Base-by-base conservation (phyloP, 2,797 vertebrate genomes). In the Tarsius wallacei region DNA sequence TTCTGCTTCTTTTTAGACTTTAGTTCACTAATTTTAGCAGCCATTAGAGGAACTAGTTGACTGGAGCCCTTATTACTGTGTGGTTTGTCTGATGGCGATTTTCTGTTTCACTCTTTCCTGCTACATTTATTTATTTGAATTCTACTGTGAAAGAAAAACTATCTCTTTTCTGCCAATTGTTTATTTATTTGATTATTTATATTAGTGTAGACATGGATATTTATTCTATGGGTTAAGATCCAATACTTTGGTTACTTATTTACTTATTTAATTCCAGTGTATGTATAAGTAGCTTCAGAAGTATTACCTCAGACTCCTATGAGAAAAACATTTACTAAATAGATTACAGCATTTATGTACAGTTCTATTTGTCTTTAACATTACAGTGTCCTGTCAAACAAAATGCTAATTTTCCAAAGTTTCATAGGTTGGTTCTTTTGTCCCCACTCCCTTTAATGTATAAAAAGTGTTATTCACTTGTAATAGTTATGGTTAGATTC, bases 361-460 rank as follows among this genome's bases (percentile, higher is more conserved):
- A 36, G 26, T 68, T 89, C 78, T 31, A 57, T 91, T 78, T 87
- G 64, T 91, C 21, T 93, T 71, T 71, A 89, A 33, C 31, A 70
- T 81, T 90, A 88, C 7, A 83, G 6, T 63, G 21, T 93, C 51
- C 11, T 80, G 53, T 82, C 42, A 93, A 81, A 86, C 42, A 93
- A 81, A 86, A 90, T 74, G 33, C 68, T 82, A 19, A 77, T 71
- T 96, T 93, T 82, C 31, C 47, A 68, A 88, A 83, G 51, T 84
- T 64, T 78, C 7, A 12, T 84, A 85, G 17, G 17, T 73, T 93
- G 77, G 31, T 95, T 82, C 14, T 83, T 77, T 86, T 82, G 19
- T 55, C 42, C 21, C 36, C 2, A 57, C 24, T 5, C 13, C 49
- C 47, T 80, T 66, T 33, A 77, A 15, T 71, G 36, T 28, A 16